Evolutionary conservation across 92 coral and sea anemone species (phyloP).

Genomic region (Paramuricea clavata): DNA sequence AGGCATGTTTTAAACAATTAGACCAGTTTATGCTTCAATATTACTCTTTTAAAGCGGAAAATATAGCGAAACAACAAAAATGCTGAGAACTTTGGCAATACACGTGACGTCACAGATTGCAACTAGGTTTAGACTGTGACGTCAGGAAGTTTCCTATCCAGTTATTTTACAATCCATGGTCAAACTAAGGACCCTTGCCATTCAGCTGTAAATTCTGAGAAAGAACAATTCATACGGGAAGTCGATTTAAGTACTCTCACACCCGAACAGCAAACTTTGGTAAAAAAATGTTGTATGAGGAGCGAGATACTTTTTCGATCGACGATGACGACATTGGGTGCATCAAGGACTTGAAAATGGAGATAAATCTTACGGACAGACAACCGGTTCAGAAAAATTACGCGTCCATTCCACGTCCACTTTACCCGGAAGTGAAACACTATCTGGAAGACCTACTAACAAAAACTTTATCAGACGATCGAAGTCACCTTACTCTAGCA

Average conservation of each 20-base stretch:
- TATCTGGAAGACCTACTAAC: slow-evolving; percentile 40
- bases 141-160: too few species aligned
- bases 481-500: slow-evolving; percentile 68
- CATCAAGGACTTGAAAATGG: not conserved
- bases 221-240: not conserved
- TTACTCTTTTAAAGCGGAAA: too few species aligned
- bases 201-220: too few species aligned
- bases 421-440: slow-evolving; percentile 52
- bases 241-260: not conserved
- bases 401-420: slow-evolving; percentile 5
- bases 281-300: not conserved
- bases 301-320: not conserved
- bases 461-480: slow-evolving; percentile 55
- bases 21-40: too few species aligned
- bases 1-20: too few species aligned
- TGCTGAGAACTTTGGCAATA: too few species aligned
- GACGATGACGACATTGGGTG: slow-evolving; percentile 26
- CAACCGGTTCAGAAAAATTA: slow-evolving; percentile 37
- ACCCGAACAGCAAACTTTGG: not conserved
- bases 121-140: too few species aligned
- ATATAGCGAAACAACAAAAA: too few species aligned
- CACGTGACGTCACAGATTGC: too few species aligned
- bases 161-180: too few species aligned
- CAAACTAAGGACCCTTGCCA: too few species aligned
- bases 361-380: not conserved